Base-by-base conservation (phyloP, 2,113 vertebrate genomes). In the Bos indicus region DNA sequence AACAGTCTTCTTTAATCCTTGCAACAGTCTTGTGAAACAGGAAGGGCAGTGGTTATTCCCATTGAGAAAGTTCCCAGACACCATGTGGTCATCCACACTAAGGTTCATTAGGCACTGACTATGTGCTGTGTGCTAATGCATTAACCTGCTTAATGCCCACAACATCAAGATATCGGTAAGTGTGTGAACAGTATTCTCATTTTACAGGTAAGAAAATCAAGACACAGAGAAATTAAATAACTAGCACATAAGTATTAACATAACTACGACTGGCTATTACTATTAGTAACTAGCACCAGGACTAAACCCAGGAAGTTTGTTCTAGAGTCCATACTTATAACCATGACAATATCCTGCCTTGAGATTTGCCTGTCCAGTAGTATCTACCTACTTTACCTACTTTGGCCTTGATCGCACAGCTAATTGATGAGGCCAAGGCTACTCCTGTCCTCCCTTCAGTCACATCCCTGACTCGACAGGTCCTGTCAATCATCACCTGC, bases 1-100 rank as follows among this genome's bases (percentile, higher is more conserved):
- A 92, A 11, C 0, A 17, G 60, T n/a, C 59, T 59, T 26, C 17
- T 36, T 80, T 83, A n/a, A 90, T 26, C 33, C 52, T 83, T 36
- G 59, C 1, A 26, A 40, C 1, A 33, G 46, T n/a, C 17, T 3
- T 2, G 16, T n/a, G 16, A 60, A 48, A 54, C 30, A 60, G 40
- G 10, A 40, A 46, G 46, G 19, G 28, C 17, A 25, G 48, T 26
- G n/a, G 36, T 6, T 11, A 54, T 19, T 21, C 36, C 33, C 16
- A 46, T 2, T 51, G 6, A 87, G 19, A 33, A 92, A 13, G 40
- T 5, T 19, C n/a, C 8, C 2, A 60, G 28, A 36, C 0, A 6
- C 17, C 43, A 33, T 0, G 0, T 11, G 0, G 5, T 33, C 51
- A 43, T 2, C 0, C 7, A 14, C 1, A 17, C 36, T 12, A 43